Evolutionary conservation across 2,888 invertebrate genomes (phyloP).

Genomic region (Coecobrya sp.): DNA sequence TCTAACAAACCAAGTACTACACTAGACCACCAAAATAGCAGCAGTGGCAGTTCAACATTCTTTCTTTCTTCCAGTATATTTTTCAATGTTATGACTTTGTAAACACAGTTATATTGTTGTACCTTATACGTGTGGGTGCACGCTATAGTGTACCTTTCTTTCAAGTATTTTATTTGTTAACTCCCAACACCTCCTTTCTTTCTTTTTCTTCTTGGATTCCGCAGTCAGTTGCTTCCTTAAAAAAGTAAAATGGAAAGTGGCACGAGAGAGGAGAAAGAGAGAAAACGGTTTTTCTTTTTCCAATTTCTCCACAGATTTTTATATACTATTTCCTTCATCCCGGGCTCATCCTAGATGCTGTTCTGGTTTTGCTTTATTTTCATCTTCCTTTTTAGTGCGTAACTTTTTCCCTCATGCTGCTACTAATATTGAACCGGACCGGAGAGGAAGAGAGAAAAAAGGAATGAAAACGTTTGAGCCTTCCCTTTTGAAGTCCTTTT

Average conservation of each 20-base stretch:
- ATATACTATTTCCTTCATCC: constrained; percentile 42
- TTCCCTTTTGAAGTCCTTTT: constrained; percentile 30
- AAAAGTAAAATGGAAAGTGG: constrained; percentile 8
- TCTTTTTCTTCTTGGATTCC: background rate
- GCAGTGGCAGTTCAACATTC: constrained; percentile 6
- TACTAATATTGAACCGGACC: constrained; percentile 15
- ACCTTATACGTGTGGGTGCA: background rate
- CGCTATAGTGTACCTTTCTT: background rate
- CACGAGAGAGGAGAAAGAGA: background rate
- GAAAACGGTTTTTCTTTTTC: constrained; percentile 41
- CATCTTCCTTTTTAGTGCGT: constrained; percentile 42
- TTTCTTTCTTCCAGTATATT: background rate
- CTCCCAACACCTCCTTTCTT: constrained; percentile 54
- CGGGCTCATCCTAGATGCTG: constrained; percentile 44
- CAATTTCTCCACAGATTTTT: constrained; percentile 57
- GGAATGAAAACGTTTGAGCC: constrained; percentile 32
- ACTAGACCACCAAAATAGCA: constrained; percentile 26
- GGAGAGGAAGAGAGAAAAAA: background rate
- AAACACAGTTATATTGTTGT: background rate
- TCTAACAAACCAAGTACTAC: background rate
- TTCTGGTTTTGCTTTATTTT: constrained; percentile 49
- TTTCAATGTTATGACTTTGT: constrained; percentile 27
- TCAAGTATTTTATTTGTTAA: constrained; percentile 50
- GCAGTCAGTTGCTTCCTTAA: background rate
- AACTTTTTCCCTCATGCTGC: constrained; percentile 23